Conservation (phyloP, 2,113 vertebrate species). For the Machaerirhynchus nigripectus region DNA sequence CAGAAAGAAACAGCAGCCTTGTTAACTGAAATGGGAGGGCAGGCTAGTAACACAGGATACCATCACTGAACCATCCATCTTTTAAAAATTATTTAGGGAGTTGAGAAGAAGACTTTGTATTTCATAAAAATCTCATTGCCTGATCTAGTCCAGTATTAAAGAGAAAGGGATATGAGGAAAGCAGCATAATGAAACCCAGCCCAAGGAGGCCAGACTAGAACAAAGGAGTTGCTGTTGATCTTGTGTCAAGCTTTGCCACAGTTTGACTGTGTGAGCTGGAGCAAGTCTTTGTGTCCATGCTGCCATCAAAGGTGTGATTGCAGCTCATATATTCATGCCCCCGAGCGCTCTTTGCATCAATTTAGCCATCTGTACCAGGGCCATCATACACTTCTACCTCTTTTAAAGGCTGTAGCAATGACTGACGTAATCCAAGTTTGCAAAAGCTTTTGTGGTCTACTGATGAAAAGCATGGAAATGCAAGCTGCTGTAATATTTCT, state of each 20-base stretch:
- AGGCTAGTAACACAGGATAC: neutral
- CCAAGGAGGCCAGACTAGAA: constrained; percentile 25
- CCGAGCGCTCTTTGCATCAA: neutral
- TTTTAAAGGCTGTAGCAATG: neutral
- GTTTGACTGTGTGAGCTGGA: constrained; percentile 7
- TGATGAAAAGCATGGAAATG: neutral
- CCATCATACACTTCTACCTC: neutral
- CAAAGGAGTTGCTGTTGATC: constrained; percentile 45
- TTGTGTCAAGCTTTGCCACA: constrained; percentile 17
- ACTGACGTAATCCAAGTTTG: neutral
- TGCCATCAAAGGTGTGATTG: constrained; percentile 53
- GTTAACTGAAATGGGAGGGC: neutral
- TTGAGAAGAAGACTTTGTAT: constrained; percentile 23
- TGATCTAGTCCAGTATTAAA: constrained; percentile 19
- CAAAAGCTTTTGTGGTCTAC: neutral
- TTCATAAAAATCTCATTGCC: constrained; percentile 36
- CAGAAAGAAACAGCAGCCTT: neutral
- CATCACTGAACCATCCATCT: neutral
- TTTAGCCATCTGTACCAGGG: constrained; percentile 21
- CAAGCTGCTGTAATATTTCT: neutral
- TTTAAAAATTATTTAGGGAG: neutral
- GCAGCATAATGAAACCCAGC: constrained; percentile 48
- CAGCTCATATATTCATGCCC: constrained; percentile 40
- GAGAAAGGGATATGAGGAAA: constrained; percentile 21
- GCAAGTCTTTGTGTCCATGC: neutral